These are phyloP conservation scores for Telmatochromis sp. DNA, from an alignment of 2,113 vertebrate species.

Conservation along the genomic window DNA sequence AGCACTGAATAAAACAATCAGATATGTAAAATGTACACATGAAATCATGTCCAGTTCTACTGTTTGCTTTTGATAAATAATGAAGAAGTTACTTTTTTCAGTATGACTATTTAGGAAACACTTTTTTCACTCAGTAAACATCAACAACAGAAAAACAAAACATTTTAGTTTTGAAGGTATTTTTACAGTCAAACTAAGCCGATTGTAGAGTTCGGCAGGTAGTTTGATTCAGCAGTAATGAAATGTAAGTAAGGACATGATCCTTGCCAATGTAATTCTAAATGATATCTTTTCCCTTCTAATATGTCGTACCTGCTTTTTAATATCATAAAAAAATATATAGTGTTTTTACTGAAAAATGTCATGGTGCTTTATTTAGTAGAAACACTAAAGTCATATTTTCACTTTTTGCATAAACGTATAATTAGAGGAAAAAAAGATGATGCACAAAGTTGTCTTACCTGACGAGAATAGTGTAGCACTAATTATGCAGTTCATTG, in stretches of 20 bases:
- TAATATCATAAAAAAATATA: fast-evolving
- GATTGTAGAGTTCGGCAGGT: no score
- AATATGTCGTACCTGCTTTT: neutral
- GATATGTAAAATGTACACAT: neutral
- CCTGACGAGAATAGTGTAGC: neutral
- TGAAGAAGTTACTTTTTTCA: fast-evolving
- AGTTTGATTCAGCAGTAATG: no score
- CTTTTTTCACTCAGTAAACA: neutral
- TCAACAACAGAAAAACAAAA: no score
- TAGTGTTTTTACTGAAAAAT: neutral
- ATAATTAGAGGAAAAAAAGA: fast-evolving
- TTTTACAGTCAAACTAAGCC: no score
- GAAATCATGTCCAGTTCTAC: neutral
- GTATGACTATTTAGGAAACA: fast-evolving
- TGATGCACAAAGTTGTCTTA: neutral
- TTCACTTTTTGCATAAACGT: fast-evolving
- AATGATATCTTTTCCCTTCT: neutral
- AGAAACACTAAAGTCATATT: fast-evolving
- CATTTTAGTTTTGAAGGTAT: no score
- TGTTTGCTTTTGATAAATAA: neutral
- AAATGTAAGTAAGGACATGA: no score
- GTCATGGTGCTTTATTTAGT: neutral
- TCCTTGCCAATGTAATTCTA: no score
- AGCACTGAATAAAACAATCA: neutral
- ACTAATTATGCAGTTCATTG: fast-evolving